These are phyloP conservation scores for Gymnoscopelus braueri DNA, from an alignment of 2,797 vertebrate species.

Conservation along the genomic window DNA sequence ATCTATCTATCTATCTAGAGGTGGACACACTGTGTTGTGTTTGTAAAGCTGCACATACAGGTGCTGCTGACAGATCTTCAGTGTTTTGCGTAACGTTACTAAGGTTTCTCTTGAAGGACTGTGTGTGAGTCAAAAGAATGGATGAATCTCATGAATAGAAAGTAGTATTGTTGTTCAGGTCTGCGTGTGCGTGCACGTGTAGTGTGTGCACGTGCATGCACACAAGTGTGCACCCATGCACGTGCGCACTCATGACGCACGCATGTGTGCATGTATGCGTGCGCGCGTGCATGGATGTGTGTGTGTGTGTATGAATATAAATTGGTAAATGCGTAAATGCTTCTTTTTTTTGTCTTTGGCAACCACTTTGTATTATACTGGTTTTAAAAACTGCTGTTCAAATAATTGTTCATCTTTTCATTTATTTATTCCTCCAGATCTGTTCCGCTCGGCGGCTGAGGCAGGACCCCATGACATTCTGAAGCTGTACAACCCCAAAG, in stretches of 20 bases:
- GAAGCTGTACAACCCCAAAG: constrained; percentile 84
- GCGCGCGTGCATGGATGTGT: no score
- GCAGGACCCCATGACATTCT: constrained; percentile 83
- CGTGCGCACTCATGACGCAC: no score
- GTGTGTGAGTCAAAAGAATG: neutral
- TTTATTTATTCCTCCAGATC: constrained; percentile 60
- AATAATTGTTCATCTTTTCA: neutral
- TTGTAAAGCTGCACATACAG: constrained; percentile 25
- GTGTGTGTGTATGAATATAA: no score
- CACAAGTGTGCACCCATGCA: neutral
- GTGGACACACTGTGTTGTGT: neutral
- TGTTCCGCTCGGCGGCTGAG: constrained; percentile 82
- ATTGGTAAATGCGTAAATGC: no score
- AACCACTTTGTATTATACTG: no score
- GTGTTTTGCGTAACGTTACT: neutral
- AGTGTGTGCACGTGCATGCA: constrained; percentile 2
- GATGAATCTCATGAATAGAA: neutral
- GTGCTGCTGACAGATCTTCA: constrained; percentile 68
- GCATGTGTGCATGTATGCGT: neutral
- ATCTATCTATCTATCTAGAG: neutral
- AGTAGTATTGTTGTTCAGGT: neutral
- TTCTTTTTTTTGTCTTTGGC: no score
- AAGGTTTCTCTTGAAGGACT: neutral
- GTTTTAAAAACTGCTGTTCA: no score
- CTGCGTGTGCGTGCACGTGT: neutral